Evolutionary conservation across 2,888 invertebrate species (phyloP), one percentile per base, ranked within the genome.

Genomic region (Ormyrus labotus): DNA sequence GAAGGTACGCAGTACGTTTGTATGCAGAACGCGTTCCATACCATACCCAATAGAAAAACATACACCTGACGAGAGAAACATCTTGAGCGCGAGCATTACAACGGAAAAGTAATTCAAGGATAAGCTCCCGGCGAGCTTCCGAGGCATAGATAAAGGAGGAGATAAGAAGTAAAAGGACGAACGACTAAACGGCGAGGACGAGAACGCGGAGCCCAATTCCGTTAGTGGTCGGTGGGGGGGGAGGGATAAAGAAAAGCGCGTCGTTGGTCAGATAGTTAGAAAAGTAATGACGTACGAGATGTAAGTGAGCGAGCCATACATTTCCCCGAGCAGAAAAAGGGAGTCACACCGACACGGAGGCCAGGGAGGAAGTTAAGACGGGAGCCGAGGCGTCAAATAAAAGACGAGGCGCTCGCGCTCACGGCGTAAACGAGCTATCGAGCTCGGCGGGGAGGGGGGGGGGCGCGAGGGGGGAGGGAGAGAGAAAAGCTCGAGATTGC

Each of bases 221-320:
- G 48, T 11, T 45, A 58, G 48, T 34, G 55, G 57, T 47, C 47
- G 69, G 57, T 48, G 34, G 7, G 58, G 48, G 11, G 8, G 45
- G 3, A 48, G 50, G 51, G 5, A 48, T 8, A 34, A 74, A 10
- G 50, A 58, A 58, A 47, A 55, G 45, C 19, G 63, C 71, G 47
- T 67, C 53, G 48, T 48, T 51, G 78, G 70, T n/a, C 70, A 74
- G 74, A 58, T 80, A 80, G 80, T 78, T 82, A 78, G 72, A 47
- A 70, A 77, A 71, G 80, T 80, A 80, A 82, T 82, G 80, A 80
- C 77, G 58, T 70, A 73, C 55, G 77, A 82, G 70, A 82, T 80
- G 80, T 78, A 82, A 80, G 81, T 79, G 74, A 57, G 34, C n/a
- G 67, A 55, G 34, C 61, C 72, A 72, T 72, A 71, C 58, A 65